A percentile compares a stretch with the other conserved stretches of the same genome.
Conservation (phyloP, 1,140 invertebrate genomes). For the Magallana angulata region DNA sequence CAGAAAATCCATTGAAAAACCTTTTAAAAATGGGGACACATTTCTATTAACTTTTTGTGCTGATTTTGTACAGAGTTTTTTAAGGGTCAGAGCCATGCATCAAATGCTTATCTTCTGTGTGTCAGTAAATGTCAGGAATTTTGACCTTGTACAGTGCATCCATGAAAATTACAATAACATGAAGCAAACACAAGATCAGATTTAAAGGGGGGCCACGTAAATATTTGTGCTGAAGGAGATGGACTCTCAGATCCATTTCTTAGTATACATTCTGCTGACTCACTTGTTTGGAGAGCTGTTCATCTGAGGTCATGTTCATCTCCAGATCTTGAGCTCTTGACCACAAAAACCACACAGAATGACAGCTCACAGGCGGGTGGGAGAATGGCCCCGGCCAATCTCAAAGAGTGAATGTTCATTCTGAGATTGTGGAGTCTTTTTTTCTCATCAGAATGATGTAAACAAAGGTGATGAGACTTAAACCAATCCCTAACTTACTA, state of each 20-base stretch:
- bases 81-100: background rate
- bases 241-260: background rate
- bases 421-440: too few relatives aligned
- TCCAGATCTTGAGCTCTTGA: background rate
- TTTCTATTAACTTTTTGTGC: background rate
- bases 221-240: background rate
- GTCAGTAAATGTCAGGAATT: constrained; percentile 4
- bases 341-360: background rate
- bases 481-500: too few relatives aligned
- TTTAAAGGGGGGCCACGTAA: too few relatives aligned
- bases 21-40: background rate
- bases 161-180: constrained; percentile 5
- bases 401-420: too few relatives aligned
- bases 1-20: background rate
- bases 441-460: too few relatives aligned
- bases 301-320: background rate
- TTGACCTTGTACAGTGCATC: background rate
- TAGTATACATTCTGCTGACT: background rate
- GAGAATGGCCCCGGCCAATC: too few relatives aligned
- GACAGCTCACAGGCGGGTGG: background rate
- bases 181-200: background rate
- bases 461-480: too few relatives aligned
- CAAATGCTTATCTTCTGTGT: constrained; percentile 7
- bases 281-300: background rate
- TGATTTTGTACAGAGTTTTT: background rate